A percentile compares a stretch with the other conserved stretches of the same genome.
Evolutionary conservation across 64 coral and sea anemone species (phyloP).

Genomic region (Pocillopora verrucosa): DNA sequence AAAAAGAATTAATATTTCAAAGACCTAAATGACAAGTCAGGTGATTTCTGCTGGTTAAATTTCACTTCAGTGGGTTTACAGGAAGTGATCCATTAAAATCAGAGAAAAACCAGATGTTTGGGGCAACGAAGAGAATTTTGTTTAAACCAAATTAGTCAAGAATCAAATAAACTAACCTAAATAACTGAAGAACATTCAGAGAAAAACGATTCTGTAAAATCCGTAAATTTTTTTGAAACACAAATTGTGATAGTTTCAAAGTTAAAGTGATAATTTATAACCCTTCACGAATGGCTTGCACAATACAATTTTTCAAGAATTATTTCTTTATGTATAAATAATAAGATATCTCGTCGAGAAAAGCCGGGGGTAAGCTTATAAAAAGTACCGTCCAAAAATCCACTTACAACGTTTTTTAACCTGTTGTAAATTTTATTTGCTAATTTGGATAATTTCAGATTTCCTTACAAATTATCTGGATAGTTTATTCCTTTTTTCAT

Average conservation of each 20-base stretch:
- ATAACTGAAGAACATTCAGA: background rate
- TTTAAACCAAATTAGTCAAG: background rate
- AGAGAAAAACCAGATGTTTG: background rate
- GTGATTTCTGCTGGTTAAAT: background rate
- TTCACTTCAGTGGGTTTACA: background rate
- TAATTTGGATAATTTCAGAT: background rate
- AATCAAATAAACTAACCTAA: background rate
- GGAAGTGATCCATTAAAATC: background rate
- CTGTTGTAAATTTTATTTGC: background rate
- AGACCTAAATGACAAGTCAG: background rate
- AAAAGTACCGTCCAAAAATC: background rate
- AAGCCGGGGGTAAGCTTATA: too few species aligned
- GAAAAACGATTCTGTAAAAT: too few species aligned
- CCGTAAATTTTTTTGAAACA: too few species aligned
- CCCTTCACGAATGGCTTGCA: too few species aligned
- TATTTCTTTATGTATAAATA: too few species aligned
- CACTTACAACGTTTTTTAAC: background rate
- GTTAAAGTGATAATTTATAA: too few species aligned
- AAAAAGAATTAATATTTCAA: conserved; percentile 25
- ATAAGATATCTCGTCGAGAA: too few species aligned
- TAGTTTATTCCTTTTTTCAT: too few species aligned
- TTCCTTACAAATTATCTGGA: too few species aligned
- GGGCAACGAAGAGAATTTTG: background rate
- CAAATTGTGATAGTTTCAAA: too few species aligned
- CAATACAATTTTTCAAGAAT: too few species aligned